Base-by-base conservation (phyloP, 2,888 invertebrate species). In the Saturnia pavonia region DNA sequence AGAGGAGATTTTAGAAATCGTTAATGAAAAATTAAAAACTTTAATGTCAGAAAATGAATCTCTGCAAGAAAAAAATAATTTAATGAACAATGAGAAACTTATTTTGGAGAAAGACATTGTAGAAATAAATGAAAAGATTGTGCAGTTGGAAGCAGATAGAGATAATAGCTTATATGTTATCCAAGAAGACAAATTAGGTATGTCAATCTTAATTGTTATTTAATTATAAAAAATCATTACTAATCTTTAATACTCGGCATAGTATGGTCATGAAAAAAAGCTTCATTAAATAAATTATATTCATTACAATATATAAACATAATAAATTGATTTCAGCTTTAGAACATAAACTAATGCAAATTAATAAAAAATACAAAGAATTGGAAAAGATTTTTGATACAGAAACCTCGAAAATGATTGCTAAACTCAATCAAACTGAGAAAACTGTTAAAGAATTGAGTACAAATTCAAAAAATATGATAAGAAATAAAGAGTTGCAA, bases 351-450 rank as follows among this genome's bases (percentile, higher is more conserved):
- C 73, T 85, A 40, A 73, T 76, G 48, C 76, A 78, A 70, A 83
- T 85, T 77, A 82, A 80, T 72, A 78, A 80, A 72, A 81, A 77
- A 68, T 81, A 81, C 76, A 72, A 76, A 43, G 70, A 81, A 43
- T 77, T 86, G 22, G 80, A 84, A 77, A 81, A 78, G 40, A 79
- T 75, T 40, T 81, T 78, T 75, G 81, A 83, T 40, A 72, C 70
- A 3, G 81, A 86, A 76, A 83, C 81, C 19, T 76, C 82, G 27
- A 81, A 79, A 72, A 69, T 88, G 42, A 78, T 84, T 68, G 72
- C 70, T 1, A 85, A 83, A 78, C 76, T 88, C 1, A 81, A 78
- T 51, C 83, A 84, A 71, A 80, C 81, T 54, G 84, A 86, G 69
- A 81, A 82, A 71, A 72, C 74, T 19, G 74, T 85, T 8, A 80